Evolutionary conservation across 2,888 invertebrate species (phyloP).

Genomic region (Apoda limacodes): DNA sequence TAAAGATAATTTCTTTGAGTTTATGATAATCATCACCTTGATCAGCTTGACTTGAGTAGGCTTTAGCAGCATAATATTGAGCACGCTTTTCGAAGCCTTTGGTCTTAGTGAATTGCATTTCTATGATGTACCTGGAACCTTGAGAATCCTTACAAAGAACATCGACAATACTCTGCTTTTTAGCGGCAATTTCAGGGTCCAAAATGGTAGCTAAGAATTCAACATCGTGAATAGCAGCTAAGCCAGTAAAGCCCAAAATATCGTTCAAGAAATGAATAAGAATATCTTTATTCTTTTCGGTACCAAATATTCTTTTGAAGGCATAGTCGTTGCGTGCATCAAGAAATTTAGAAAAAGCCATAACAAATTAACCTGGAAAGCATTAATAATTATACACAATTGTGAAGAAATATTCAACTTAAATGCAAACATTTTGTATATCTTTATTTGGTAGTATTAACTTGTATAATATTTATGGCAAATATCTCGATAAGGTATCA

Average conservation of each 20-base stretch:
- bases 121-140: conserved; percentile 17
- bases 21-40: conserved; percentile 21
- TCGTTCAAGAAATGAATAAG: conserved; percentile 9
- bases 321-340: conserved; percentile 3
- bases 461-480: too few species aligned
- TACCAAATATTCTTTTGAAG: conserved; percentile 7
- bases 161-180: conserved; percentile 26
- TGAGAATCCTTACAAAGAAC: conserved; percentile 22
- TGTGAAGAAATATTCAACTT: conserved; percentile 9
- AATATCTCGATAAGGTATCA: too few species aligned
- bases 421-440: conserved; percentile 19
- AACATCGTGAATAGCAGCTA: conserved; percentile 19
- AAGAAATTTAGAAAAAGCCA: conserved; percentile 9
- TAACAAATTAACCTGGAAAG: conserved; percentile 3
- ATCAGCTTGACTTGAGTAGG: conserved; percentile 21
- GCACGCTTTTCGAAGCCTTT: conserved; percentile 15
- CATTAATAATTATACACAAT: conserved; percentile 8
- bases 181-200: conserved; percentile 22
- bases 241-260: conserved; percentile 8
- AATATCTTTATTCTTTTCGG: conserved; percentile 9
- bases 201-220: conserved; percentile 20
- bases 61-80: conserved; percentile 18
- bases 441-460: conserved; percentile 6
- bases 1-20: conserved; percentile 25
- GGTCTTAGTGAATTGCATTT: conserved; percentile 23